phyloP scores from a whole-genome alignment of 2,113 vertebrate species.

The Panthera uncia region DNA sequence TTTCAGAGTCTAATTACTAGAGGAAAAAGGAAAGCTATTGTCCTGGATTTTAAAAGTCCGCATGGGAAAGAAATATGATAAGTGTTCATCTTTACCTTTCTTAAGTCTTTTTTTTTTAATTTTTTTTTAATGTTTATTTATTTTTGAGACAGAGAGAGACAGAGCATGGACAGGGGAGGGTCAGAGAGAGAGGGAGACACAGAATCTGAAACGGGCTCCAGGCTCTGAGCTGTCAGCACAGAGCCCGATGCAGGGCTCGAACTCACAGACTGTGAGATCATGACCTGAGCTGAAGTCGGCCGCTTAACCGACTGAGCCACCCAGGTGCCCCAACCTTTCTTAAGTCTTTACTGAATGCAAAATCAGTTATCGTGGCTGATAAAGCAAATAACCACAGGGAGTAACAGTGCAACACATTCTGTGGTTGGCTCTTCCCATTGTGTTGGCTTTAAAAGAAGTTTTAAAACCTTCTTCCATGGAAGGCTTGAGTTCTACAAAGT shows the following conservation, averaged over 20 bases:
- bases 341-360: background rate
- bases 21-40: background rate
- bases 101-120: background rate
- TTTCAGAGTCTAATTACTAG: background rate
- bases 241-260: too few species aligned
- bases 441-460: background rate
- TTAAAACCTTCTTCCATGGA: background rate
- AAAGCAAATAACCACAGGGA: background rate
- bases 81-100: background rate
- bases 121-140: too few species aligned
- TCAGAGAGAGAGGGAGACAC: too few species aligned
- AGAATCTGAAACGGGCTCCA: too few species aligned
- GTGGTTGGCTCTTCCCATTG: background rate
- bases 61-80: background rate
- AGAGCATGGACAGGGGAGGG: too few species aligned
- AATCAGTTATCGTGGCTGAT: background rate
- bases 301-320: too few species aligned
- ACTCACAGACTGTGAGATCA: too few species aligned
- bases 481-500: background rate
- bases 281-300: too few species aligned
- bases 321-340: background rate
- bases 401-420: background rate
- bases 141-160: too few species aligned
- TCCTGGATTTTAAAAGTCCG: background rate
- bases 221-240: too few species aligned